These are phyloP conservation scores for Chrysolina americana DNA, from an alignment of 2,888 invertebrate genomes.

Conservation along the genomic window DNA sequence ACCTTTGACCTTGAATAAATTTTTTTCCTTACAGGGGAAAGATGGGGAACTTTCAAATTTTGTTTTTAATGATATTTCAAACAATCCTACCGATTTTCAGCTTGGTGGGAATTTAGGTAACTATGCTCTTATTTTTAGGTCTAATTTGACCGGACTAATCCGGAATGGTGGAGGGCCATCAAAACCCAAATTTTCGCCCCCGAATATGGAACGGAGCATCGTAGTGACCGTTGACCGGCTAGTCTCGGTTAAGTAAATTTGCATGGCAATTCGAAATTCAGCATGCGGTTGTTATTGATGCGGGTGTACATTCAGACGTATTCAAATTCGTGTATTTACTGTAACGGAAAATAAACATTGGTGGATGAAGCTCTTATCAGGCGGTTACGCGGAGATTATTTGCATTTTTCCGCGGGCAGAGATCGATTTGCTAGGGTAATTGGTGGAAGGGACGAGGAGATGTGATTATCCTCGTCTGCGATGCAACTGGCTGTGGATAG, in stretches of 20 bases:
- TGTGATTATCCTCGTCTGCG: neutral
- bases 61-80: too few relatives aligned
- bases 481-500: too few relatives aligned
- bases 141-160: too few relatives aligned
- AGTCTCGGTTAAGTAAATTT: constrained; percentile 4
- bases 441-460: neutral
- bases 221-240: neutral
- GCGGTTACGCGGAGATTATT: neutral
- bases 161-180: constrained; percentile 4
- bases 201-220: constrained; percentile 1
- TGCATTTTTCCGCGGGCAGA: neutral
- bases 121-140: too few relatives aligned
- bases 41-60: too few relatives aligned
- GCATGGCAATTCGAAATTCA: neutral
- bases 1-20: too few relatives aligned
- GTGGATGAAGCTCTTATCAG: neutral
- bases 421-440: neutral
- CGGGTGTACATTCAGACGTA: neutral
- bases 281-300: neutral
- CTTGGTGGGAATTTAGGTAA: too few relatives aligned
- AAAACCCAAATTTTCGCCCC: constrained; percentile 5
- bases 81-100: too few relatives aligned
- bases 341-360: neutral
- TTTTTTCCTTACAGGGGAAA: too few relatives aligned
- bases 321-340: neutral